Base-by-base conservation (phyloP, 2,888 invertebrate genomes). In the Tachystola acroxantha region DNA sequence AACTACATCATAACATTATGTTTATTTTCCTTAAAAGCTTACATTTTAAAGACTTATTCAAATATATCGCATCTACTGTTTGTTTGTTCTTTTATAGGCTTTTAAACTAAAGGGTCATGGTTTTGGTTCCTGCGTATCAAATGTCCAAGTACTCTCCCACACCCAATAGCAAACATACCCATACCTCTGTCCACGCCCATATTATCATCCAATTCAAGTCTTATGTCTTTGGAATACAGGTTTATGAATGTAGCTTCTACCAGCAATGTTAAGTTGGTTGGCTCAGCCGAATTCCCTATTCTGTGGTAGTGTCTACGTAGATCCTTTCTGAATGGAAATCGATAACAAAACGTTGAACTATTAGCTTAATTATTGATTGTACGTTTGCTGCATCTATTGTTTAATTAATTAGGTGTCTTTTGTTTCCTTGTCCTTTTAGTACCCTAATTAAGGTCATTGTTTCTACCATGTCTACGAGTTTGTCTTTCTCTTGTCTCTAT, bases 131-230 rank as follows among this genome's bases (percentile, higher is more conserved):
- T 58, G 64, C 58, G 68, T 79, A 74, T 78, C 74, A 50, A 54
- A 62, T 77, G 51, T 64, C 76, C 42, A 41, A 53, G 46, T 48
- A 50, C 50, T 62, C 66, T 74, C 74, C 65, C 73, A 73, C 71
- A 64, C 47, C 10, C 25, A 20, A 2, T n/a, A 20, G 10, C 20
- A 28, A 28, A 10, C 22, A 20, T 28, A 20, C 9, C n/a, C n/a
- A n/a, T n/a, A n/a, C n/a, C n/a, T n/a, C n/a, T n/a, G n/a, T n/a
- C n/a, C n/a, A n/a, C n/a, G n/a, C n/a, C n/a, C n/a, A n/a, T 7
- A n/a, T 12, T 3, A 6, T 20, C 11, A 10, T 10, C 10, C 28
- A 11, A 36, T 36, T 36, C 46, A 28, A 34, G 20, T 42, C 36
- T 42, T 53, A 40, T 32, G 1, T 2, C 24, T 6, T 39, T 10